Conservation (phyloP, 1,140 invertebrate genomes). For the Macrostomum lignano region DNA sequence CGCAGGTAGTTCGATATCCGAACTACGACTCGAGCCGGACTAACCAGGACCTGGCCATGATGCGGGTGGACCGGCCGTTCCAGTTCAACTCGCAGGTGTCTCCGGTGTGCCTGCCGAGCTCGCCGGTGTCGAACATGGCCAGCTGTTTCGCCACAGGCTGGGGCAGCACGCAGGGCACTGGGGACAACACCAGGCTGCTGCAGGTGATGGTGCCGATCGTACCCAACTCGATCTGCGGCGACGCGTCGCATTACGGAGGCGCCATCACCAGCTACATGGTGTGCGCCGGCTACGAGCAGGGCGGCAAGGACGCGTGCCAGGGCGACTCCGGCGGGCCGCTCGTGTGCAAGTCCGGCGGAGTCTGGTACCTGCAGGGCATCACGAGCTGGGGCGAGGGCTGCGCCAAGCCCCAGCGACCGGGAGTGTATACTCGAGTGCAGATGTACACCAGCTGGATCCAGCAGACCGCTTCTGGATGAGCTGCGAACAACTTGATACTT, state of each 20-base stretch:
- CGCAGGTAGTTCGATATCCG: too few species aligned
- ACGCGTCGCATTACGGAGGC: neutral
- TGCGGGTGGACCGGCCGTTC: too few species aligned
- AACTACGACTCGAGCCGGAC: too few species aligned
- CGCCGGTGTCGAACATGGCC: too few species aligned
- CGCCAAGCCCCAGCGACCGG: conserved; percentile 12
- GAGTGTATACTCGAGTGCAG: conserved; percentile 16
- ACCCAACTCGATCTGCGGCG: neutral
- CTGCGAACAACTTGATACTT: too few species aligned
- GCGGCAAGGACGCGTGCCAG: neutral
- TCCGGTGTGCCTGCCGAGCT: too few species aligned
- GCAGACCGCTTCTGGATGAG: too few species aligned
- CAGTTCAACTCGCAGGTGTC: too few species aligned
- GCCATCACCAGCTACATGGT: neutral
- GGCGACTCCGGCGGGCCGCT: conserved; percentile 1
- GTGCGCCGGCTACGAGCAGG: neutral
- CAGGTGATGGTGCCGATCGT: neutral
- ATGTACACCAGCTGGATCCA: conserved; percentile 16
- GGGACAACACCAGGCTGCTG: neutral
- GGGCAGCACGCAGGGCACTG: neutral
- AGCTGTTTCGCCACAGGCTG: neutral
- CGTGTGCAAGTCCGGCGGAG: neutral
- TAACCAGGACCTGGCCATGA: too few species aligned
- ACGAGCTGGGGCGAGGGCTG: neutral
- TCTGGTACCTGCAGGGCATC: neutral